phyloP scores from a whole-genome alignment of 2,888 invertebrate genomes.

The Synanthedon formicaeformis region DNA sequence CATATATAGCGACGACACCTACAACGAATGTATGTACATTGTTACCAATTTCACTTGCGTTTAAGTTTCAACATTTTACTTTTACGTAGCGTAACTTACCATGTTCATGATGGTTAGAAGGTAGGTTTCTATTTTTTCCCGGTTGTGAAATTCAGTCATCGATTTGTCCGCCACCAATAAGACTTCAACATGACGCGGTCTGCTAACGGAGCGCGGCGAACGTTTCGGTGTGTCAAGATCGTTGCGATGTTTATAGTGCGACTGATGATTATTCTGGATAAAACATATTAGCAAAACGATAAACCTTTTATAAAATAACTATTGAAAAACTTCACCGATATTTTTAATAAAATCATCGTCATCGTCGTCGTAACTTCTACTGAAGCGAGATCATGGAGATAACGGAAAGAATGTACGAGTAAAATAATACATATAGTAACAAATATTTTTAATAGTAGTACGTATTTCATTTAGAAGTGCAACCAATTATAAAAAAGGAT shows the following conservation, averaged over 20 bases:
- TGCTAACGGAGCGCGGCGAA: conserved; percentile 77
- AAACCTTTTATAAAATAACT: background rate
- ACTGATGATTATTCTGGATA: conserved; percentile 32
- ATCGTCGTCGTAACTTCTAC: no score
- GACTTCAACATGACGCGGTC: conserved; percentile 84
- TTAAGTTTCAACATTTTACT: background rate
- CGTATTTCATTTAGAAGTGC: no score
- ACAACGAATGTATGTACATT: conserved; percentile 1
- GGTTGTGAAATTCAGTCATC: conserved; percentile 89
- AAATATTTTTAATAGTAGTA: no score
- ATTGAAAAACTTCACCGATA: no score
- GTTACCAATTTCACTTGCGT: background rate
- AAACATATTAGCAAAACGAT: background rate
- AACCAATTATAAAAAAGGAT: no score
- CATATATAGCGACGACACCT: conserved; percentile 84
- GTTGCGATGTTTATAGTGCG: conserved; percentile 28
- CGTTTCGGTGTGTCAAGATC: conserved; percentile 23
- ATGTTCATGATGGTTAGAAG: conserved; percentile 94
- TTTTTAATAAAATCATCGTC: no score
- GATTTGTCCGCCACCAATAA: conserved; percentile 88
- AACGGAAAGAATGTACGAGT: no score
- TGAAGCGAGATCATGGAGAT: no score
- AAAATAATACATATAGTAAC: no score
- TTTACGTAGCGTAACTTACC: conserved; percentile 57
- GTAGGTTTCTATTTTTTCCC: conserved; percentile 86